Base-by-base conservation (phyloP, 2,888 invertebrate species). In the Spodoptera picta region DNA sequence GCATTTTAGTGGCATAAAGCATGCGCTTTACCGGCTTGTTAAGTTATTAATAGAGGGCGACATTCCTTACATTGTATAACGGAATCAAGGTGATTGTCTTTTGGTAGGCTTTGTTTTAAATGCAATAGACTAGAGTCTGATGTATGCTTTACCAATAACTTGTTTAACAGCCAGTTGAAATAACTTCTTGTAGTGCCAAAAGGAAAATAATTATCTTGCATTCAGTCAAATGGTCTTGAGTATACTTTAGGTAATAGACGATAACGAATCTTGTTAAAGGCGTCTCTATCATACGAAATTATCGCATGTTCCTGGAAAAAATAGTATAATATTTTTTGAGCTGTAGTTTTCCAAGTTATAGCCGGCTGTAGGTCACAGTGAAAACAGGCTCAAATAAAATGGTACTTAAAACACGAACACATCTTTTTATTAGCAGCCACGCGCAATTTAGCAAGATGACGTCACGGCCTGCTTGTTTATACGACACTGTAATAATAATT, bases 381-480 rank as follows among this genome's bases (percentile, higher is more conserved):
- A 44, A 23, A 55, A 49, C 42, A 65, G 10, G 36, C 36, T 23
- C 14, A 47, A 56, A 64, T 71, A 71, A 71, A 71, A 71, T 59
- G 44, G 23, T 56, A 59, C 52, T 65, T 45, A 65, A 73, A 69
- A 61, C 64, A 59, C 65, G 51, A 46, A 43, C 49, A 57, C 46
- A 65, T 67, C 71, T 69, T 68, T 63, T 73, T 74, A 75, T 73
- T 65, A 60, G 43, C 49, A 59, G 69, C 57, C 57, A 61, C 71
- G 74, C 57, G 75, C 70, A 80, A 81, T 82, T 80, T 81, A 68
- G 75, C 76, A 70, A 72, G 58, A 73, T 76, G 74, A 69, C 73
- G 80, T 83, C 79, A 85, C 60, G 74, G 69, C 48, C 70, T 75
- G 44, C 69, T 66, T 77, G 80, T 78, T 82, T 77, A 70, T 61